Percentiles rank a stretch among this genome's conserved stretches.
Evolutionary conservation across 1,140 invertebrate species (phyloP).

Genomic region (Diorhabda elongata): DNA sequence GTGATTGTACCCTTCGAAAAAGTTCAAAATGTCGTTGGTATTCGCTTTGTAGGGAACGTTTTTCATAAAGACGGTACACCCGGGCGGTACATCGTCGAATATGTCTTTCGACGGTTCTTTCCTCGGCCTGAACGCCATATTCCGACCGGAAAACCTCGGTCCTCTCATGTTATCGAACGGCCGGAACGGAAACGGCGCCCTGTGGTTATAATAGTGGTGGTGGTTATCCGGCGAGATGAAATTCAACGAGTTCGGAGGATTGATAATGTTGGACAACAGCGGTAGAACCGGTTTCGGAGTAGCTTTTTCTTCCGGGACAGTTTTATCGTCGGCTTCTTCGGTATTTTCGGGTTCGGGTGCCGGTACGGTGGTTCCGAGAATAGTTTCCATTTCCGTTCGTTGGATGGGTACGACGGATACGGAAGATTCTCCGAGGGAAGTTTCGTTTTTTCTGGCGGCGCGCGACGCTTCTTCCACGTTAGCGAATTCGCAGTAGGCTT

Average conservation of each 20-base stretch:
- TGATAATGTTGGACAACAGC: neutral
- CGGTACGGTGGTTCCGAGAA: slow-evolving; percentile 25
- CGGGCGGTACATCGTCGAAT: slow-evolving; percentile 56
- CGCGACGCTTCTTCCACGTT: slow-evolving; percentile 62
- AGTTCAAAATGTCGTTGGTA: slow-evolving; percentile 81
- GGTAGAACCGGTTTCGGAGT: neutral
- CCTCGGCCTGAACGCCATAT: slow-evolving; percentile 10
- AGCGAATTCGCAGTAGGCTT: slow-evolving; percentile 82
- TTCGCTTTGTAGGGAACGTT: slow-evolving; percentile 84
- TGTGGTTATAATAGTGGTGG: slow-evolving; percentile 4
- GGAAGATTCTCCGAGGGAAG: slow-evolving; percentile 59
- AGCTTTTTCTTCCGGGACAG: neutral
- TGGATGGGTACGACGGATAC: slow-evolving; percentile 65
- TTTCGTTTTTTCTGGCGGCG: slow-evolving; percentile 67
- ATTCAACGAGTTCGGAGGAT: neutral
- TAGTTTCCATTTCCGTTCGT: slow-evolving; percentile 52
- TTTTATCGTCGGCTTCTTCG: neutral
- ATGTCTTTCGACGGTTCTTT: slow-evolving; percentile 6
- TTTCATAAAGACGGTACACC: slow-evolving; percentile 76
- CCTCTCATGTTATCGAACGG: slow-evolving; percentile 22
- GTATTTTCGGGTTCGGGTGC: slow-evolving; percentile 5
- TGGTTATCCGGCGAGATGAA: neutral
- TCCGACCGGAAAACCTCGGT: slow-evolving; percentile 34
- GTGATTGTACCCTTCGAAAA: slow-evolving; percentile 74
- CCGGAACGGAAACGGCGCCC: slow-evolving; percentile 19